phyloP scores from a whole-genome alignment of 2,888 invertebrate species.

The Epistrophella euchroma region DNA sequence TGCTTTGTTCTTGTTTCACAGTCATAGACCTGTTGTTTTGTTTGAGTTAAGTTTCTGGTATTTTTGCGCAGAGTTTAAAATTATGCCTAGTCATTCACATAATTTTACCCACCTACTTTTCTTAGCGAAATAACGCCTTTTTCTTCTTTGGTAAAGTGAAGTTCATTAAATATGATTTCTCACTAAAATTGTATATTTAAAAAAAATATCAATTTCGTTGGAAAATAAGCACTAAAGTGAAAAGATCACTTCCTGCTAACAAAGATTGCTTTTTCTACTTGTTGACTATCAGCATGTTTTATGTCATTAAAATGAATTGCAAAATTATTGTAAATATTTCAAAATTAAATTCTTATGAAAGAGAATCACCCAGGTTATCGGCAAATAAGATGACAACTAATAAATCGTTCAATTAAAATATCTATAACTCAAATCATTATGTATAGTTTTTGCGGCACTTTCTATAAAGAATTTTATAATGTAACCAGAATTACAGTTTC shows the following conservation, averaged over 20 bases:
- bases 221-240: background rate
- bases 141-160: too few species aligned
- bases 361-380: background rate
- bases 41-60: too few species aligned
- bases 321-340: background rate
- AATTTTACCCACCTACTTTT: too few species aligned
- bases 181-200: too few species aligned
- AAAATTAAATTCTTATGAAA: background rate
- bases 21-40: too few species aligned
- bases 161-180: too few species aligned
- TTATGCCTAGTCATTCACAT: too few species aligned
- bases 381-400: constrained; percentile 2
- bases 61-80: too few species aligned
- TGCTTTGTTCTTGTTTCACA: too few species aligned
- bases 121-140: too few species aligned
- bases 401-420: background rate
- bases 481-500: background rate
- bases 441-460: background rate
- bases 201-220: too few species aligned
- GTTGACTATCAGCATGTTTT: background rate
- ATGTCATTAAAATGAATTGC: background rate
- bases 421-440: background rate
- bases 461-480: too few species aligned
- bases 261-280: background rate
- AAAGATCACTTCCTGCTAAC: background rate